Evolutionary conservation across 1,140 invertebrate genomes (phyloP).

Genomic region (Tetragonula clypearis): DNA sequence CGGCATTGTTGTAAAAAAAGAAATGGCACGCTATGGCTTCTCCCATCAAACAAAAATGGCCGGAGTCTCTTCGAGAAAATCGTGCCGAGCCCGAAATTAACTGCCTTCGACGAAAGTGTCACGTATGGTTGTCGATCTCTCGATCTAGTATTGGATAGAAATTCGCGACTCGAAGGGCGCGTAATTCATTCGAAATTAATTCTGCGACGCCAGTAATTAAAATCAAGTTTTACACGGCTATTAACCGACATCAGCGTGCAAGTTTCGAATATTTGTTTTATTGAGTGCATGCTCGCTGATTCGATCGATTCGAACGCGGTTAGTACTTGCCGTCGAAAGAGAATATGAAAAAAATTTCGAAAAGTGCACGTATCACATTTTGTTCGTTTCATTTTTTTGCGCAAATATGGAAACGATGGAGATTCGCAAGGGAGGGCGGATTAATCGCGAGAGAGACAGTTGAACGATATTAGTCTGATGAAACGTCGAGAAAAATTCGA

Average conservation of each 20-base stretch:
- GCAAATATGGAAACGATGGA: not conserved
- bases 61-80: not conserved
- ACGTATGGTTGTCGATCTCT: not conserved
- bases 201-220: slow-evolving; percentile 1
- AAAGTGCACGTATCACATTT: too few species aligned
- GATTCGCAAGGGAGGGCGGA: too few species aligned
- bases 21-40: not conserved
- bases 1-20: not conserved
- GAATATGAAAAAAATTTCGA: too few species aligned
- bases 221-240: not conserved
- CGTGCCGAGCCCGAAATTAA: not conserved
- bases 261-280: not conserved
- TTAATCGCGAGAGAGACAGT: not conserved
- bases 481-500: slow-evolving; percentile 31
- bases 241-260: not conserved
- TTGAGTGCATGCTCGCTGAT: not conserved
- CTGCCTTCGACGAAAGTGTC: not conserved
- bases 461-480: slow-evolving; percentile 16
- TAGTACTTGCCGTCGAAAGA: too few species aligned
- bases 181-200: slow-evolving; percentile 7
- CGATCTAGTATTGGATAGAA: slow-evolving; percentile 2
- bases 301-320: not conserved
- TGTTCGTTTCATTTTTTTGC: not conserved
- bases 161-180: not conserved
- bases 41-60: not conserved